Conservation (phyloP, 1,140 invertebrate genomes). For the Eriosoma lanigerum region DNA sequence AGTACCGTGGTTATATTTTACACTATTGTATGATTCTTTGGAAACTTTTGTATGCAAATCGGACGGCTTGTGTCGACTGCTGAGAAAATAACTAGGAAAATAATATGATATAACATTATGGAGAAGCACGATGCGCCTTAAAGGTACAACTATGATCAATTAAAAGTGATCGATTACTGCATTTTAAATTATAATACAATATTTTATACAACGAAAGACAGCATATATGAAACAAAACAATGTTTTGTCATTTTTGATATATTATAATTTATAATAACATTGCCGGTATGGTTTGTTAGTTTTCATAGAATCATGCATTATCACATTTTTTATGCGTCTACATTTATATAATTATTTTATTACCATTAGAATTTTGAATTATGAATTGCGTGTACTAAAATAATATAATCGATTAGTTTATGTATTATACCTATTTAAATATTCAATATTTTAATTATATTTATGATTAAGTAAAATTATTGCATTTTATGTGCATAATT, state of each 20-base stretch:
- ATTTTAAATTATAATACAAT: background rate
- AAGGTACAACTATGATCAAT: background rate
- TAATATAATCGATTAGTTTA: too few relatives aligned
- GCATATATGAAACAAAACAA: background rate
- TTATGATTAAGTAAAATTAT: background rate
- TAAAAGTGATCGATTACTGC: slow-evolving; percentile 18
- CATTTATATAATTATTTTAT: background rate
- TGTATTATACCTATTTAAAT: background rate
- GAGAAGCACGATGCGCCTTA: background rate
- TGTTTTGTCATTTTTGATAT: background rate
- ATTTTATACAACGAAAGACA: background rate
- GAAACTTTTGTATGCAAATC: slow-evolving; percentile 2
- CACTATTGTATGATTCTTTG: background rate
- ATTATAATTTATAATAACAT: background rate
- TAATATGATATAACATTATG: background rate
- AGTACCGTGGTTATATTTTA: background rate
- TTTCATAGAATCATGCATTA: too few relatives aligned
- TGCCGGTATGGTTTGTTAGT: background rate
- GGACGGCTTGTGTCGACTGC: background rate
- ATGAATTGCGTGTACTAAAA: background rate
- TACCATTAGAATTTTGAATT: background rate
- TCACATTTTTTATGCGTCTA: background rate
- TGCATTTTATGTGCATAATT: background rate
- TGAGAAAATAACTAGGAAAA: too few relatives aligned
- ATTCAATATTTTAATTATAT: background rate